Percentiles rank a stretch among this genome's conserved stretches.
Evolutionary conservation across 2,797 vertebrate species (phyloP).

Genomic region (Myotis pilosus): DNA sequence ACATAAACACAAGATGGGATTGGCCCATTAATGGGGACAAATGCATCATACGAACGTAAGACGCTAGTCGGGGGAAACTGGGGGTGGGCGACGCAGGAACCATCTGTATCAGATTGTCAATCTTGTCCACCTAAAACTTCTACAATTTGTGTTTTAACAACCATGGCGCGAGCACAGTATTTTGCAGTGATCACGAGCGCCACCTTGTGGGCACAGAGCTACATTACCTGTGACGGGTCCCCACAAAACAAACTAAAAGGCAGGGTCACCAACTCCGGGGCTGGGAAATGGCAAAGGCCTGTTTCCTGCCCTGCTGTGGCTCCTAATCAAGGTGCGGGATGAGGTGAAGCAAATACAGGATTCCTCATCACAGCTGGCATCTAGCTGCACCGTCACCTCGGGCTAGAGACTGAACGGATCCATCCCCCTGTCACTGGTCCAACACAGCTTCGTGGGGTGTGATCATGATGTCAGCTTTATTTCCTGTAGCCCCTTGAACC

Average conservation of each 20-base stretch:
- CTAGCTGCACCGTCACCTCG: background rate
- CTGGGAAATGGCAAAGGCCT: background rate
- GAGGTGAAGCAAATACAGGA: background rate
- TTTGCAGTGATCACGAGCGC: background rate
- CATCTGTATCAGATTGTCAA: background rate
- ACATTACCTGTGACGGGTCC: fast-evolving
- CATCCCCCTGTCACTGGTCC: background rate
- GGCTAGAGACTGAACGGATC: background rate
- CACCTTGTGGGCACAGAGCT: slow-evolving; percentile 33
- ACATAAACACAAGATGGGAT: background rate
- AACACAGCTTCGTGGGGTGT: fast-evolving
- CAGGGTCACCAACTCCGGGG: background rate
- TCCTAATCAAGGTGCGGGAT: fast-evolving
- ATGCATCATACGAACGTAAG: fast-evolving
- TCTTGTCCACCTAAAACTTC: background rate
- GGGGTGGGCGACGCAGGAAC: background rate
- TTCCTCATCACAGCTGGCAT: background rate
- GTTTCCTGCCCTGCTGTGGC: background rate
- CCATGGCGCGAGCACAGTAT: fast-evolving
- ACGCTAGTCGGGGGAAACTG: fast-evolving
- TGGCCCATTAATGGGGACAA: background rate
- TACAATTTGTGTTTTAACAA: background rate
- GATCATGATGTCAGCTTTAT: too few species aligned
- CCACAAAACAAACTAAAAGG: background rate
- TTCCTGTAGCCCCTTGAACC: background rate